A percentile compares a stretch with the other conserved stretches of the same genome.
Conservation (phyloP, 2,113 vertebrate species). For the Solea senegalensis region DNA sequence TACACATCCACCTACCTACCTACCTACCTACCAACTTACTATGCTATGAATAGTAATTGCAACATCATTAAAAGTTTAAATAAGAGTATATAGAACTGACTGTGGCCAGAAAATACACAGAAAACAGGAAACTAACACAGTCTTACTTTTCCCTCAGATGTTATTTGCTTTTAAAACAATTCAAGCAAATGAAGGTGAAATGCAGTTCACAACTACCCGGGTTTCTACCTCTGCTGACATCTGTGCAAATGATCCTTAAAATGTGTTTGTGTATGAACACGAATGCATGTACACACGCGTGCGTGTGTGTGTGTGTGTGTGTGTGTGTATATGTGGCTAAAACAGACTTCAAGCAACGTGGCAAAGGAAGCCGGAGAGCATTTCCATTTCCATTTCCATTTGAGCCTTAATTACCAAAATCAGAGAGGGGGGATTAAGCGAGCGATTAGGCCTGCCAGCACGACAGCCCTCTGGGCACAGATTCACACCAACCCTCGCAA, state of each 20-base stretch:
- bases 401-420: slow-evolving; percentile 74
- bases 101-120: too few relatives aligned
- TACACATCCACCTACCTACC: too few relatives aligned
- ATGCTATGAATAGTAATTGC: too few relatives aligned
- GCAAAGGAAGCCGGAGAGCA: slow-evolving; percentile 42
- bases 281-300: neutral
- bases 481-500: slow-evolving; percentile 43
- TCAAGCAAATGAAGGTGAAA: too few relatives aligned
- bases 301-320: neutral
- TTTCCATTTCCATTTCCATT: slow-evolving; percentile 57
- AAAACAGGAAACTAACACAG: too few relatives aligned
- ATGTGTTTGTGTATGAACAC: slow-evolving; percentile 10
- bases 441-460: slow-evolving; percentile 67
- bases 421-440: slow-evolving; percentile 60
- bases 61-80: too few relatives aligned
- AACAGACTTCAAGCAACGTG: slow-evolving; percentile 24
- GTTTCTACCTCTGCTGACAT: slow-evolving; percentile 16
- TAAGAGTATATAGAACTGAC: too few relatives aligned
- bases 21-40: too few relatives aligned
- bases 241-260: slow-evolving; percentile 22
- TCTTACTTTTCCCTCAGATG: too few relatives aligned
- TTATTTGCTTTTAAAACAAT: too few relatives aligned
- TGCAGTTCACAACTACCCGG: too few relatives aligned
- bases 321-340: slow-evolving; percentile 10
- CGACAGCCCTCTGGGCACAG: slow-evolving; percentile 60